These are phyloP conservation scores for Laupala kohalensis DNA, from an alignment of 1,140 invertebrate genomes.

Conservation along the genomic window DNA sequence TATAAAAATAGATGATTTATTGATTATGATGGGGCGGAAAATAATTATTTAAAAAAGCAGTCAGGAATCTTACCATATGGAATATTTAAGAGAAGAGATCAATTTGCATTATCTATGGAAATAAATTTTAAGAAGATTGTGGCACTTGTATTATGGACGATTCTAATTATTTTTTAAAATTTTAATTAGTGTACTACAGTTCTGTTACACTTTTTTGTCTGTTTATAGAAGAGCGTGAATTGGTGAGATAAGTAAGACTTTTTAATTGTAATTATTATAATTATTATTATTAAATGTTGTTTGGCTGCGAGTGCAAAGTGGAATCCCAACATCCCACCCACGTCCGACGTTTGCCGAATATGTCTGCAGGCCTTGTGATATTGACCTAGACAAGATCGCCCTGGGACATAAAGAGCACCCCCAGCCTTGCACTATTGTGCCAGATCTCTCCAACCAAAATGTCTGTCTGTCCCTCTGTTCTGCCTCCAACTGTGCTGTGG, in stretches of 20 bases:
- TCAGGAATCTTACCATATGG: not conserved
- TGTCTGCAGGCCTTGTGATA: constrained; percentile 3
- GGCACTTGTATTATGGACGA: constrained; percentile 8
- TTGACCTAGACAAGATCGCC: not conserved
- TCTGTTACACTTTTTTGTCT: not conserved
- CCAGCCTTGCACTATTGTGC: not conserved
- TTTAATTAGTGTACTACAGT: not conserved
- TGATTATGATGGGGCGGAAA: not conserved
- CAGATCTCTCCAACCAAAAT: constrained; percentile 11
- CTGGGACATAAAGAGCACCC: not conserved
- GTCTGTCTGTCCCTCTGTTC: constrained; percentile 9
- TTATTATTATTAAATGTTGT: not conserved
- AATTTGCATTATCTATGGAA: not conserved
- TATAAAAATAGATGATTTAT: not conserved
- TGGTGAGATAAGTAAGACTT: not conserved
- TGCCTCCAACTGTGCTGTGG: not conserved
- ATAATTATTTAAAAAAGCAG: not conserved
- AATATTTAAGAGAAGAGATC: not conserved
- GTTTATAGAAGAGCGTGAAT: constrained; percentile 5
- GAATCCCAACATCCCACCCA: not conserved
- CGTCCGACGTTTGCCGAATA: not conserved
- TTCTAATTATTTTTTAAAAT: not conserved
- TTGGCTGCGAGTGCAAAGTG: constrained; percentile 8
- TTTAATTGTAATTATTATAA: not conserved
- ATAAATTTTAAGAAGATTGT: constrained; percentile 7